phyloP scores from a whole-genome alignment of 2,113 vertebrate species.

The Sinocyclocheilus maitianheensis region DNA sequence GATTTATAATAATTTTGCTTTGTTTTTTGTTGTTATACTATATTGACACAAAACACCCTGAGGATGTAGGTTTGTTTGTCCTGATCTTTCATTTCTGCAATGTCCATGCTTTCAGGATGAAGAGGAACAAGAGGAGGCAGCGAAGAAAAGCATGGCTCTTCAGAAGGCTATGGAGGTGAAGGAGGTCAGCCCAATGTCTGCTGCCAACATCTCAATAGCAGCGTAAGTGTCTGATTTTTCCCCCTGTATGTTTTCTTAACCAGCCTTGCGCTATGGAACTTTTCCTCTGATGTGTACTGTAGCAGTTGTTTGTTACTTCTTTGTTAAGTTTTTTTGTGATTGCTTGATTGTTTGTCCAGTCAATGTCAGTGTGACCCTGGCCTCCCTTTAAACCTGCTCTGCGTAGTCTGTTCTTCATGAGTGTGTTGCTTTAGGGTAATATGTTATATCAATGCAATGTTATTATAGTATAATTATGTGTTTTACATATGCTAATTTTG shows the following conservation, averaged over 20 bases:
- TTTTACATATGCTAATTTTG: neutral
- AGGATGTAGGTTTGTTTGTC: neutral
- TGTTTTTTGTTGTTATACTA: neutral
- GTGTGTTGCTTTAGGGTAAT: neutral
- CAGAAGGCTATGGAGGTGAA: constrained; percentile 98
- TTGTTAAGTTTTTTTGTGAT: neutral
- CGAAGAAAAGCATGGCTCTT: constrained; percentile 94
- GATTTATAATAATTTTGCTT: neutral
- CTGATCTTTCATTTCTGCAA: neutral
- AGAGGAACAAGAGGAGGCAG: constrained; percentile 96
- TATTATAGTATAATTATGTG: neutral
- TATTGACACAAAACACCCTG: neutral
- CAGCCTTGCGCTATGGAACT: neutral
- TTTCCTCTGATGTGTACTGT: neutral
- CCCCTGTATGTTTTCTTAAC: neutral
- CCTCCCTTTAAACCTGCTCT: constrained; percentile 23
- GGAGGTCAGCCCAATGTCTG: constrained; percentile 96
- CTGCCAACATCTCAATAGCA: constrained; percentile 91
- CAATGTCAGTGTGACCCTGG: neutral
- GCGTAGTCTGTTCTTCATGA: constrained; percentile 20
- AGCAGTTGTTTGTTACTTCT: neutral
- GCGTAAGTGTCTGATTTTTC: constrained; percentile 82
- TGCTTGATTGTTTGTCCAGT: constrained; percentile 6
- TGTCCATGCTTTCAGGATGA: constrained; percentile 80
- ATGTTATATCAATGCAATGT: neutral